Percentiles rank a stretch among this genome's conserved stretches.
These are phyloP conservation scores for Clavelina lepadiformis DNA, from an alignment of 23 tunicate species.

Conservation along the genomic window DNA sequence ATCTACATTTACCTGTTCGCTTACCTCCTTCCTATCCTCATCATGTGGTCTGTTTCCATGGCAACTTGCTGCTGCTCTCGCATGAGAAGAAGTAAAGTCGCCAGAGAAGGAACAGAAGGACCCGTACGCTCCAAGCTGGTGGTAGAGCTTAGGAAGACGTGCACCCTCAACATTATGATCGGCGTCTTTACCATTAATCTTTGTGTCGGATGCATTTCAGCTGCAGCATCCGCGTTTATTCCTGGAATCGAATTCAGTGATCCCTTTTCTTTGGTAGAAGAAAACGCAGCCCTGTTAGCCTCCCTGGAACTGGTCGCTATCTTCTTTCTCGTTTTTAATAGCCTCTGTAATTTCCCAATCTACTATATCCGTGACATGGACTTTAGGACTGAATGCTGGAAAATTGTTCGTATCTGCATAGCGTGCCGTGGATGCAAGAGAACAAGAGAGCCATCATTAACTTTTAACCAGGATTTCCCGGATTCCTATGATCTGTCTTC, in stretches of 20 bases:
- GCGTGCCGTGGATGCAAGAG: no score
- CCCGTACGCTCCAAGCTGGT: background rate
- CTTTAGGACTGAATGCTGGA: no score
- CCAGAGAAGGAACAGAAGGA: no score
- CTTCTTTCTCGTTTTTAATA: background rate
- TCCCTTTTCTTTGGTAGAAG: background rate
- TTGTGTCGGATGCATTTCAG: background rate
- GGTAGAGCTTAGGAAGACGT: background rate
- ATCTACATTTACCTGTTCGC: slow-evolving; percentile 4
- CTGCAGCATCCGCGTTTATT: background rate
- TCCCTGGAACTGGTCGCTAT: slow-evolving; percentile 10
- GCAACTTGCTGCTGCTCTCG: background rate
- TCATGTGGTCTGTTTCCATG: slow-evolving; percentile 1
- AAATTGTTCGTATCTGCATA: no score
- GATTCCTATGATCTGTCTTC: no score
- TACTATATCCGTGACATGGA: background rate
- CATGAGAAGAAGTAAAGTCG: no score
- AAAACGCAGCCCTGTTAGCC: background rate
- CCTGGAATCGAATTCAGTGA: background rate
- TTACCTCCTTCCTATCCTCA: background rate
- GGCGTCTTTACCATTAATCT: background rate
- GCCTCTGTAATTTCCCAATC: background rate
- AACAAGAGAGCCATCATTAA: no score
- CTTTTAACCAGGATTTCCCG: no score
- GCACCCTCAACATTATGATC: slow-evolving; percentile 3